Percentiles rank a stretch among this genome's conserved stretches.
These are phyloP conservation scores for Drosophila miranda DNA, from an alignment of 1,140 invertebrate genomes.

Conservation along the genomic window DNA sequence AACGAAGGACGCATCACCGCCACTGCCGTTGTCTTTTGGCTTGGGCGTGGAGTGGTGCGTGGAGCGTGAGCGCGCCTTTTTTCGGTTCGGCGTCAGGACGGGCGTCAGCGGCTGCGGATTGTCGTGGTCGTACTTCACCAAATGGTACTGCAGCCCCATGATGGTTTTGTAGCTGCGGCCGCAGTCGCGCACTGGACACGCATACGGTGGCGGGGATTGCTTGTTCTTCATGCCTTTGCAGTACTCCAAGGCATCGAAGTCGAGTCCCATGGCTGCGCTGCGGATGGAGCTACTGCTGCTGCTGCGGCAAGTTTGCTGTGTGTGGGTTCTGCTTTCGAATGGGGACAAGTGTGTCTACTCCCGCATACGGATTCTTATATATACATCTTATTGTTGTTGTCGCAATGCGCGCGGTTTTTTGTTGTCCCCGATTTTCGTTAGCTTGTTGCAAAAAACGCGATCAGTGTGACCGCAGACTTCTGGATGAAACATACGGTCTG, in stretches of 20 bases:
- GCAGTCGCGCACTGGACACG: slow-evolving; percentile 92
- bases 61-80: slow-evolving; percentile 84
- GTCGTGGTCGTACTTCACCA: slow-evolving; percentile 92
- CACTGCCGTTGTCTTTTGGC: slow-evolving; percentile 58
- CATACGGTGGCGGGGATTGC: slow-evolving; percentile 89
- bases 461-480: slow-evolving; percentile 22
- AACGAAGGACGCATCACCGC: slow-evolving; percentile 14
- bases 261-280: slow-evolving; percentile 76
- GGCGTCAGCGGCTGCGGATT: slow-evolving; percentile 84
- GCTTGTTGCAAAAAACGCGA: slow-evolving; percentile 50
- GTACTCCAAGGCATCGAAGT: slow-evolving; percentile 93
- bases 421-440: slow-evolving; percentile 65
- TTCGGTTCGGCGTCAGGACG: slow-evolving; percentile 81
- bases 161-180: slow-evolving; percentile 93
- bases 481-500: slow-evolving; percentile 1
- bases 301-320: slow-evolving; percentile 23
- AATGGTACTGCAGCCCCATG: slow-evolving; percentile 92
- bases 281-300: slow-evolving; percentile 31
- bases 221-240: slow-evolving; percentile 91
- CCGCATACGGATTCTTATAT: slow-evolving; percentile 54
- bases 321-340: slow-evolving; percentile 45
- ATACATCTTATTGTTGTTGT: slow-evolving; percentile 66
- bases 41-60: slow-evolving; percentile 64
- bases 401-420: slow-evolving; percentile 52
- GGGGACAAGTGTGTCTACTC: slow-evolving; percentile 65